phyloP scores from a whole-genome alignment of 2,113 vertebrate species.

The Excalfactoria chinensis region DNA sequence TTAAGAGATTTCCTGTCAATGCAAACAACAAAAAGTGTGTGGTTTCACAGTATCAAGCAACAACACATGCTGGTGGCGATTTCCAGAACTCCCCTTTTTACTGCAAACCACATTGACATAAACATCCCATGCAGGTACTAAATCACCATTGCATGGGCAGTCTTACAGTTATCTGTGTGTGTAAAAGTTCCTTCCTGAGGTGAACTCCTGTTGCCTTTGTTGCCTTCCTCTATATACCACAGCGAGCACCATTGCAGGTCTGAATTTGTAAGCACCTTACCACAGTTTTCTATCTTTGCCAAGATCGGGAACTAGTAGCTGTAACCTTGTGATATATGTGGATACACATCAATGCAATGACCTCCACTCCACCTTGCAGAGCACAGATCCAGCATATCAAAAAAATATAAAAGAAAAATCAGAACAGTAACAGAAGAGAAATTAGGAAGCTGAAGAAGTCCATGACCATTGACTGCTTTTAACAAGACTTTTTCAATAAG shows the following conservation, averaged over 20 bases:
- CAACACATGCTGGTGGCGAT: no score
- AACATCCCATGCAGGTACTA: neutral
- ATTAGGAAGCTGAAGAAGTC: neutral
- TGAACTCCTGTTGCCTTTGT: neutral
- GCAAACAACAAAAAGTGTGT: neutral
- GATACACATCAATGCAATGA: neutral
- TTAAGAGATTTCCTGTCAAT: neutral
- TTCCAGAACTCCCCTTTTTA: neutral
- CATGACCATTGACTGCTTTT: constrained; percentile 55
- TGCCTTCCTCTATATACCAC: neutral
- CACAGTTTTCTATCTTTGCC: neutral
- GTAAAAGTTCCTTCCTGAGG: neutral
- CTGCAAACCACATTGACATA: neutral
- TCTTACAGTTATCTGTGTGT: neutral
- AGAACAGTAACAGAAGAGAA: constrained; percentile 11
- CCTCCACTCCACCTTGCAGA: neutral
- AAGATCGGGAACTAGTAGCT: neutral
- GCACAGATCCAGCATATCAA: neutral
- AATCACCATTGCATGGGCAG: neutral
- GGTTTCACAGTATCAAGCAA: neutral
- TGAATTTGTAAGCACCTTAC: neutral
- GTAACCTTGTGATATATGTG: neutral
- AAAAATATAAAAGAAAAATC: neutral
- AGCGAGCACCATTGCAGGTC: neutral
- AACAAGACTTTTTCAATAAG: constrained; percentile 71